Conservation (phyloP, 1,140 invertebrate genomes). For the Heterodera carotae region DNA sequence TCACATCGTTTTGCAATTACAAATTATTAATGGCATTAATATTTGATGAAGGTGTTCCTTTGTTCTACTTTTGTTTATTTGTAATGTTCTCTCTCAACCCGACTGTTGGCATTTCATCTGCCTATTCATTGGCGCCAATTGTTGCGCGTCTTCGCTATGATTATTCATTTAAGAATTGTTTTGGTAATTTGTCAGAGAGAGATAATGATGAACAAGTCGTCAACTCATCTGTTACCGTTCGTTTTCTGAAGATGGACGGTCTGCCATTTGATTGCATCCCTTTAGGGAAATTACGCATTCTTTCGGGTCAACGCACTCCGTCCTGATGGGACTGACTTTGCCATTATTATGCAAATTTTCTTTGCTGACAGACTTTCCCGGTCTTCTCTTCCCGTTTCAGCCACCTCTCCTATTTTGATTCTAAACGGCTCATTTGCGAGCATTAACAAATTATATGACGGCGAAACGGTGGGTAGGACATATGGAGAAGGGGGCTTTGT, state of each 20-base stretch:
- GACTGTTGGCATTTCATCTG: not conserved
- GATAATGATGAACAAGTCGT: not conserved
- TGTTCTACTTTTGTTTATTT: too few species aligned
- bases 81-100: not conserved
- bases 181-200: not conserved
- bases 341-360: not conserved
- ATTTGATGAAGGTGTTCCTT: too few species aligned
- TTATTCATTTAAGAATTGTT: not conserved
- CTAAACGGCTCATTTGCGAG: not conserved
- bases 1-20: too few species aligned
- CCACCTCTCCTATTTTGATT: not conserved
- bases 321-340: not conserved
- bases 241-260: not conserved
- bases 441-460: not conserved
- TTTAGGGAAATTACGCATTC: not conserved
- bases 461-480: not conserved
- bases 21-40: too few species aligned
- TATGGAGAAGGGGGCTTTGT: too few species aligned
- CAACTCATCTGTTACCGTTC: not conserved
- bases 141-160: not conserved
- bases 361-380: not conserved
- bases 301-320: not conserved
- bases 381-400: not conserved
- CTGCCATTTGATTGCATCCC: not conserved
- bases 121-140: not conserved